phyloP scores from a whole-genome alignment of 2,888 invertebrate genomes.

The Mechanitis messenoides region DNA sequence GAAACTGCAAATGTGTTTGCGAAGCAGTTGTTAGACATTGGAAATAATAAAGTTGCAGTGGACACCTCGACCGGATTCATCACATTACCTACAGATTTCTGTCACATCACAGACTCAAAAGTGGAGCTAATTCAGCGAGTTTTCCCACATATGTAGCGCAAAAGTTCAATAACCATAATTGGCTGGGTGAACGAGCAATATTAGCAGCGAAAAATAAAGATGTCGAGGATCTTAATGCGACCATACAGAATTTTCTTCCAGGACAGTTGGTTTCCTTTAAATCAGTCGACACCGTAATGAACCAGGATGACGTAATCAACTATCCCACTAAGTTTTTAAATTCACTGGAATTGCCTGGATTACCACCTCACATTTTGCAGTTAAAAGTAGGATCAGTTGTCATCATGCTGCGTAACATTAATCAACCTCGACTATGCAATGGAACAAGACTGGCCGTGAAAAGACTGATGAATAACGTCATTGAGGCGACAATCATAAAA shows the following conservation, averaged over 20 bases:
- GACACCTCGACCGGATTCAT: slow-evolving; percentile 31
- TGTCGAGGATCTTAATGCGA: slow-evolving; percentile 18
- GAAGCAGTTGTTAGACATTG: slow-evolving; percentile 31
- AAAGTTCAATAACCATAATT: slow-evolving; percentile 31
- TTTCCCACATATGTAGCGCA: slow-evolving; percentile 30
- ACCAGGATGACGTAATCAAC: background rate
- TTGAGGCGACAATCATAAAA: slow-evolving; percentile 23
- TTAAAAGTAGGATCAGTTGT: slow-evolving; percentile 10
- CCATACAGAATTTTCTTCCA: slow-evolving; percentile 18
- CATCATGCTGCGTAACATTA: slow-evolving; percentile 9
- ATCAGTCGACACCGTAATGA: slow-evolving; percentile 22
- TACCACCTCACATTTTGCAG: slow-evolving; percentile 1
- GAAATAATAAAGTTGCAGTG: slow-evolving; percentile 28
- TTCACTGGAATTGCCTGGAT: background rate
- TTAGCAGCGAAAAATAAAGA: slow-evolving; percentile 23
- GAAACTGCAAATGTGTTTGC: slow-evolving; percentile 29
- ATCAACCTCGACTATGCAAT: slow-evolving; percentile 19
- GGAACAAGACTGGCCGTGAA: slow-evolving; percentile 30
- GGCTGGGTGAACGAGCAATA: slow-evolving; percentile 34
- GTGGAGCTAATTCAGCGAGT: slow-evolving; percentile 31
- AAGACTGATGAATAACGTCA: slow-evolving; percentile 25
- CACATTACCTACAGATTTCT: slow-evolving; percentile 29
- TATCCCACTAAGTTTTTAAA: background rate
- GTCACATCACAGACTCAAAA: slow-evolving; percentile 22
- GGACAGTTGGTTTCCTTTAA: slow-evolving; percentile 21